Conservation (phyloP, 1,140 invertebrate genomes). For the Drosophila miranda region DNA sequence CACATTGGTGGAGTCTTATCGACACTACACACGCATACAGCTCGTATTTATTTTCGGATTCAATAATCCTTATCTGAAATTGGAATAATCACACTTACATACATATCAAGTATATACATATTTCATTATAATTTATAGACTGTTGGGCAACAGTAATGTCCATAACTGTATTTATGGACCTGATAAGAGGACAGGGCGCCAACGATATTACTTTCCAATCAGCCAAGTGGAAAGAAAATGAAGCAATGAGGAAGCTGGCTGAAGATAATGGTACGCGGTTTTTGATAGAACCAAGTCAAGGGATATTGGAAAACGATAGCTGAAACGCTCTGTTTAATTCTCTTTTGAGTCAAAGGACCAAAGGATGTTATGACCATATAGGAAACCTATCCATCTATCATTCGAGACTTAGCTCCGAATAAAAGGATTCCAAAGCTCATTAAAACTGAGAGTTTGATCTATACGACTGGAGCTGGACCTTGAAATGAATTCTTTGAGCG, state of each 20-base stretch:
- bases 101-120: constrained; percentile 4
- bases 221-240: neutral
- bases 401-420: too few species aligned
- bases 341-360: too few species aligned
- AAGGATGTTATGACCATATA: too few species aligned
- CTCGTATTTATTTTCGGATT: constrained; percentile 6
- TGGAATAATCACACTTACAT: constrained; percentile 36
- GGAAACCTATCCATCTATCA: too few species aligned
- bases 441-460: too few species aligned
- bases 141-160: constrained; percentile 47
- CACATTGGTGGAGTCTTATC: too few species aligned
- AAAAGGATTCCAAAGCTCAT: too few species aligned
- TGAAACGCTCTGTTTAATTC: too few species aligned
- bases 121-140: constrained; percentile 61
- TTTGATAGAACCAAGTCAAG: neutral
- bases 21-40: constrained; percentile 9
- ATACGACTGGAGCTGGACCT: too few species aligned
- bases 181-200: constrained; percentile 44
- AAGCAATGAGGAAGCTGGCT: constrained; percentile 16
- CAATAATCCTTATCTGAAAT: constrained; percentile 35
- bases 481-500: too few species aligned
- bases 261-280: constrained; percentile 17
- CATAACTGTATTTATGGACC: constrained; percentile 55
- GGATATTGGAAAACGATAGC: too few species aligned
- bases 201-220: constrained; percentile 32